Evolutionary conservation across 2,888 invertebrate species (phyloP).

Genomic region (Andrena camellia): DNA sequence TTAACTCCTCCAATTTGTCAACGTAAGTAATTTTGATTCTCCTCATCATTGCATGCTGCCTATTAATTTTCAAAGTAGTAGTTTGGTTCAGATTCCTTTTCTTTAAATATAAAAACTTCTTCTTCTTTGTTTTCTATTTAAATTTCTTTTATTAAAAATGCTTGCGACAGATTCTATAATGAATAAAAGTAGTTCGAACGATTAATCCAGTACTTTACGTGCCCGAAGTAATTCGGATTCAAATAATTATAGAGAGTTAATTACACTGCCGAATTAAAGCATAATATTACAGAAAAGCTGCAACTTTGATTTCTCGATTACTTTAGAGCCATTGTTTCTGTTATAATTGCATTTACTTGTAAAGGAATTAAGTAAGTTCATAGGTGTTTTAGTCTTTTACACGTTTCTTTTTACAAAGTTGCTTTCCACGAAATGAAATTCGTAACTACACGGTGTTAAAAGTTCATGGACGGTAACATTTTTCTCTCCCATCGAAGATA

Average conservation of each 20-base stretch:
- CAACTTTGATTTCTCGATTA: constrained; percentile 35
- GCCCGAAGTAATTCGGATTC: background rate
- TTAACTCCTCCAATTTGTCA: constrained; percentile 44
- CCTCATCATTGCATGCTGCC: constrained; percentile 51
- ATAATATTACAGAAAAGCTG: constrained; percentile 52
- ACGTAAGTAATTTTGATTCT: constrained; percentile 58
- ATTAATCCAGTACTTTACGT: constrained; percentile 26
- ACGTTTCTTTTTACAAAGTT: background rate
- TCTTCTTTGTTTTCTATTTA: constrained; percentile 24
- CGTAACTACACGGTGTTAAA: constrained; percentile 3
- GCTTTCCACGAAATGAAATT: constrained; percentile 8
- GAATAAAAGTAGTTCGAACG: constrained; percentile 39
- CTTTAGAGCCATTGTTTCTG: constrained; percentile 12
- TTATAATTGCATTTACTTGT: constrained; percentile 25
- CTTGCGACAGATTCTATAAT: constrained; percentile 38
- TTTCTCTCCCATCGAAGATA: background rate
- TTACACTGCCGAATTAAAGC: background rate
- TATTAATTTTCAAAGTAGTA: constrained; percentile 46
- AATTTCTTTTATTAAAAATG: constrained; percentile 28
- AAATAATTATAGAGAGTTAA: constrained; percentile 17
- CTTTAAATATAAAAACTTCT: constrained; percentile 22
- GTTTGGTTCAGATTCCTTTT: constrained; percentile 39
- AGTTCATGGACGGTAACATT: constrained; percentile 7
- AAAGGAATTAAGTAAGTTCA: constrained; percentile 34
- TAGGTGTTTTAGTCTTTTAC: background rate